Percentiles rank a stretch among this genome's conserved stretches.
Conservation (phyloP, 2,113 vertebrate genomes). For the Rhynchomys soricoides region DNA sequence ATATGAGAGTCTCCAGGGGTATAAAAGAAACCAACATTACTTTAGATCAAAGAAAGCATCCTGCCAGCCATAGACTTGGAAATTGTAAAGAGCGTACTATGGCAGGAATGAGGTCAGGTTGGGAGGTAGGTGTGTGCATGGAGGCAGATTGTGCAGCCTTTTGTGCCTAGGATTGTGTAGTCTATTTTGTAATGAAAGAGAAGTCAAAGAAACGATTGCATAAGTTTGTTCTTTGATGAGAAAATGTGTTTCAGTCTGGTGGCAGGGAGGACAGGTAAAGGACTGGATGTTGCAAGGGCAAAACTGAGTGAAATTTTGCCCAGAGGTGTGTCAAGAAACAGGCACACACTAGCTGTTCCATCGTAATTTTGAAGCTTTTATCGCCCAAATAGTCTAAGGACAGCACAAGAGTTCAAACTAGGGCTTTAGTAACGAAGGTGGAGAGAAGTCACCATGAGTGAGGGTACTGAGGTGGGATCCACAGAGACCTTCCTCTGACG, state of each 20-base stretch:
- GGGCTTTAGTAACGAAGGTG: background rate
- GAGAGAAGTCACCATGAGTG: background rate
- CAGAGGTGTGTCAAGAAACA: background rate
- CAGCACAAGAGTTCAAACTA: background rate
- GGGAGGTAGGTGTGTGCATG: background rate
- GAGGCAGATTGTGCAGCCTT: background rate
- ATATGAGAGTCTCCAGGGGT: background rate
- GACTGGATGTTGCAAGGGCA: background rate
- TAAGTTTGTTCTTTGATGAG: constrained; percentile 7
- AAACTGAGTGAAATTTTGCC: background rate
- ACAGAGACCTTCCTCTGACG: background rate
- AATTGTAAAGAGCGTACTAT: background rate
- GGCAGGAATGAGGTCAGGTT: background rate
- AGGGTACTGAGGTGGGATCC: background rate
- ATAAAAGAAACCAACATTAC: background rate
- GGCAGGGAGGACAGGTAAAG: background rate
- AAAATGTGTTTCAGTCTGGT: background rate
- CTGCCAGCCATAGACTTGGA: background rate
- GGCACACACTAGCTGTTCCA: background rate
- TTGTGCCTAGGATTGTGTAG: background rate
- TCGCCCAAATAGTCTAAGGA: background rate
- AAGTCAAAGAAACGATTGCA: constrained; percentile 9
- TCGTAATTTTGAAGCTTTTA: background rate
- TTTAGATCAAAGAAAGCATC: background rate
- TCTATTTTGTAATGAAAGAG: constrained; percentile 24